Evolutionary conservation across 2,113 vertebrate genomes (phyloP), one percentile per base, ranked within the genome.

Genomic region (Equus quagga): DNA sequence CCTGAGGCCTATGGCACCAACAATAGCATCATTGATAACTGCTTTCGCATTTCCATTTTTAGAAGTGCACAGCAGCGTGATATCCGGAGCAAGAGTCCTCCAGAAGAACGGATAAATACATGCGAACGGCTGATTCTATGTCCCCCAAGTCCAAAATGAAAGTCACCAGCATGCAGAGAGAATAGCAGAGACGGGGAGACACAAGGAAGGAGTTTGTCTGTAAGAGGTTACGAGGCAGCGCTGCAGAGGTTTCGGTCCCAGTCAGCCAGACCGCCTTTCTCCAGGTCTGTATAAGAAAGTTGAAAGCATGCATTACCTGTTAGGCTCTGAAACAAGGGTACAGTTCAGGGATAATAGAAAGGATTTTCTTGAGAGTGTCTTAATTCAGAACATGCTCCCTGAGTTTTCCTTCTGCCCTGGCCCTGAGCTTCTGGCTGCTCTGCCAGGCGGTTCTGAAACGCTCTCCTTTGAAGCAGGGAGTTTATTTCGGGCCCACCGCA

Each of bases 401-500:
- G 97, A 94, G 91, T 44, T 97, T 94, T 95, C 96, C 98, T 98
- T 98, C 98, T 83, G 96, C 96, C 97, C 98, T 96, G 98, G 98
- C 98, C 96, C 98, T 86, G 97, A 96, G 98, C 98, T 97, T 93
- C 97, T 96, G 97, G 97, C 97, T 97, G 98, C 97, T 98, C 97
- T 99, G 99, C 98, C 98, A 97, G 97, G 97, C 98, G 96, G 98
- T 91, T 99, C 98, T 94, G 98, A 98, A 98, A 97, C 15, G 6
- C 88, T 83, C 94, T 13, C 19, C 98, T 99, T 98, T 99, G 98
- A 98, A 98, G 98, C 98, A 96, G 97, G 98, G 98, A 98, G 99
- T 99, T 99, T 99, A 99, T 99, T 99, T 99, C 98, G 97, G 99
- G 99, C 98, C 98, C 98, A 98, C 97, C 99, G 98, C 99, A 99